Percentiles rank a stretch among this genome's conserved stretches.
Conservation (phyloP, 2,113 vertebrate species). For the Trichomycterus rosablanca region DNA sequence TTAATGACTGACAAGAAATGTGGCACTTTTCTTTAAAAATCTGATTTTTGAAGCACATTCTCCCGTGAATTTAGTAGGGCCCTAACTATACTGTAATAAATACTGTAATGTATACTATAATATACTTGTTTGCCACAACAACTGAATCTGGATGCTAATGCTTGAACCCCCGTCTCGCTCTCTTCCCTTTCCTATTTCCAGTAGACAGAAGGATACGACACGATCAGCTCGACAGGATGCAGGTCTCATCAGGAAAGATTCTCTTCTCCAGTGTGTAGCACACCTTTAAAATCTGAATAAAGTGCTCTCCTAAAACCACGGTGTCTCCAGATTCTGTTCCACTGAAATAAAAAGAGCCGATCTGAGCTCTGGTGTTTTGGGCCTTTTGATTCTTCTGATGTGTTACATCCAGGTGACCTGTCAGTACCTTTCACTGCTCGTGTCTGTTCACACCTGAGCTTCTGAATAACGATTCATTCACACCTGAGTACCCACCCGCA, state of each 20-base stretch:
- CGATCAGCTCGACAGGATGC: neutral
- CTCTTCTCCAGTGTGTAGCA: neutral
- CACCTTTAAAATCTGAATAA: constrained; percentile 8
- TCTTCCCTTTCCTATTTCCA: too few relatives aligned
- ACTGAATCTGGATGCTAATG: neutral
- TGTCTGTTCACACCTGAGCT: neutral
- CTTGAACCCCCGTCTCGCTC: accelerated
- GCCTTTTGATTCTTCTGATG: neutral
- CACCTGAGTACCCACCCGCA: neutral
- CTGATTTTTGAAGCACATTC: too few relatives aligned
- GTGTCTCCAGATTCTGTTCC: neutral
- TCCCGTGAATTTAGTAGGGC: too few relatives aligned
- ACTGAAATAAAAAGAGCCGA: too few relatives aligned
- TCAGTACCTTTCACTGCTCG: neutral
- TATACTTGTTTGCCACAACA: too few relatives aligned
- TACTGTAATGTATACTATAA: too few relatives aligned
- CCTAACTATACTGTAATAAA: too few relatives aligned
- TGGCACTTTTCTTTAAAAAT: too few relatives aligned
- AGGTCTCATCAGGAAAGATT: constrained; percentile 31
- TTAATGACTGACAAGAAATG: too few relatives aligned
- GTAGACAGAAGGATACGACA: neutral
- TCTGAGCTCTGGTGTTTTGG: neutral
- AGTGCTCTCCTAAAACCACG: neutral
- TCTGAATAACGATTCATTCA: constrained; percentile 21
- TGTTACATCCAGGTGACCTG: constrained; percentile 2